Percentiles rank a stretch among this genome's conserved stretches.
phyloP scores from a whole-genome alignment of 92 coral and sea anemone species.

The Siderastrea radians region DNA sequence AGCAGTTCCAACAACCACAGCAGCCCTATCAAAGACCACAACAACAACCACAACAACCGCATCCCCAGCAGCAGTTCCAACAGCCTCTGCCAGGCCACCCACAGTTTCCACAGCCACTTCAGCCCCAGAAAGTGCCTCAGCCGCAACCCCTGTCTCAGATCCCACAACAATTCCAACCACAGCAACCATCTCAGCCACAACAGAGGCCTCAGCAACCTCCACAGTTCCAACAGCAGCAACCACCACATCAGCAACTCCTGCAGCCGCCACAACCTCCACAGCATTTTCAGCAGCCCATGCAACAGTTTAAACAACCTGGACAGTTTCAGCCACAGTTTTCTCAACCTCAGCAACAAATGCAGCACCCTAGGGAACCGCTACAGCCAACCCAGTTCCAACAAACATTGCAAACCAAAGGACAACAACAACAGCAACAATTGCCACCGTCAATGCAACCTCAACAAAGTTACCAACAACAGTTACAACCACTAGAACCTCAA shows the following conservation, averaged over 20 bases:
- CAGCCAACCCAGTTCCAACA: slow-evolving; percentile 43
- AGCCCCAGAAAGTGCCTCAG: slow-evolving; percentile 3
- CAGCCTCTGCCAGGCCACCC: slow-evolving; percentile 24
- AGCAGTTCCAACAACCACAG: slow-evolving; percentile 54
- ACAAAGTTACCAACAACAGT: slow-evolving; percentile 46
- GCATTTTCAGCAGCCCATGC: slow-evolving; percentile 55
- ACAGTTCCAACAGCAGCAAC: slow-evolving; percentile 55
- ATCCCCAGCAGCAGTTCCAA: slow-evolving; percentile 37
- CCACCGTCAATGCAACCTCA: slow-evolving; percentile 40
- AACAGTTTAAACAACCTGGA: slow-evolving; percentile 49
- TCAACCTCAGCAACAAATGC: slow-evolving; percentile 39
- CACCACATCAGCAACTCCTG: slow-evolving; percentile 41
- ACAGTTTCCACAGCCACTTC: slow-evolving; percentile 20
- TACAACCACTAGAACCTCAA: slow-evolving; percentile 59
- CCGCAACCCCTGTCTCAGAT: slow-evolving; percentile 3
- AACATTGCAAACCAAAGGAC: slow-evolving; percentile 32
- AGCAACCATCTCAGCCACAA: slow-evolving; percentile 23
- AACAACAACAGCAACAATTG: slow-evolving; percentile 33
- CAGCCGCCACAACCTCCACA: slow-evolving; percentile 56
- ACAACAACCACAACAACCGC: slow-evolving; percentile 35
- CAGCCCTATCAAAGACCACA: slow-evolving; percentile 57
- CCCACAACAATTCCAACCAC: slow-evolving; percentile 14
- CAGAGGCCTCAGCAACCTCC: slow-evolving; percentile 19
- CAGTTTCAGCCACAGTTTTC: slow-evolving; percentile 51
- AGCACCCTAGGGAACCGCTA: slow-evolving; percentile 25